Conservation (phyloP, 2,113 vertebrate genomes). For the Strix uralensis region DNA sequence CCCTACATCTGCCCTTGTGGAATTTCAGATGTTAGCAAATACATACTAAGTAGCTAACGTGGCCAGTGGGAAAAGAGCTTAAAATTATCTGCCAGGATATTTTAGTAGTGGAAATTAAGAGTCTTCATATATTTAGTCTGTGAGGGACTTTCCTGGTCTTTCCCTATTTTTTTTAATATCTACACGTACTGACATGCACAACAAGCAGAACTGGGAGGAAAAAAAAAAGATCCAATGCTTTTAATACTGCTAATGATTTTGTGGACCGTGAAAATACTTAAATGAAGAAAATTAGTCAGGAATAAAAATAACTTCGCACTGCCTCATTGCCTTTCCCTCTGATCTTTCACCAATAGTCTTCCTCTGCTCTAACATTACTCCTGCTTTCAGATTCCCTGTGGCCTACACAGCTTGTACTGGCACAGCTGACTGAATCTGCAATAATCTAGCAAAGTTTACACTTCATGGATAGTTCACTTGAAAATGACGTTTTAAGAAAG, state of each 20-base stretch:
- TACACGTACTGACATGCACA: neutral
- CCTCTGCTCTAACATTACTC: neutral
- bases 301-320: conserved; percentile 16
- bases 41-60: neutral
- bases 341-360: neutral
- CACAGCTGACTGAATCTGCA: neutral
- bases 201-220: neutral
- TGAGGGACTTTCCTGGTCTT: neutral
- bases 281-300: neutral
- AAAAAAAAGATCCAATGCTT: neutral
- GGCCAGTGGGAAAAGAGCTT: neutral
- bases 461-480: neutral
- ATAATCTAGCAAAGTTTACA: neutral
- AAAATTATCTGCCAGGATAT: neutral
- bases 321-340: conserved; percentile 1
- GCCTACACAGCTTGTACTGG: neutral
- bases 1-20: neutral
- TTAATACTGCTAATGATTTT: neutral
- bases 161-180: neutral
- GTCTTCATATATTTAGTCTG: neutral
- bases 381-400: neutral
- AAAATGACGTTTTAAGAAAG: neutral
- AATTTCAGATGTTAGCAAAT: neutral
- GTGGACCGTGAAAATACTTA: neutral
- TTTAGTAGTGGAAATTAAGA: conserved; percentile 8